phyloP scores from a whole-genome alignment of 2,888 invertebrate species.

The Lithosia quadra region DNA sequence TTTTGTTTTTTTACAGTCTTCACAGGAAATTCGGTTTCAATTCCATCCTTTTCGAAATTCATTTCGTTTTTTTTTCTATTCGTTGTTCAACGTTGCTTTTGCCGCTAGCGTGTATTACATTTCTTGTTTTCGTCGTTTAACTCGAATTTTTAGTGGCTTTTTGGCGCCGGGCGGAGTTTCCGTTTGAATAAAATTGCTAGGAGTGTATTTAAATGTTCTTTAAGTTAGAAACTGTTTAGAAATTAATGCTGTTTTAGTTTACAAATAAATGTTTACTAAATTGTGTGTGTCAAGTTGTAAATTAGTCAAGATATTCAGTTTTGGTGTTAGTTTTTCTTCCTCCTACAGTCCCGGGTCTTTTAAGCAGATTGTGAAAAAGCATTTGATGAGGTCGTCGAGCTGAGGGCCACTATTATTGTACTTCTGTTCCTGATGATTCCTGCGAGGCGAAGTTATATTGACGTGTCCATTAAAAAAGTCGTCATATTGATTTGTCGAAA shows the following conservation, averaged over 20 bases:
- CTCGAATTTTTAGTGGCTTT: slow-evolving; percentile 20
- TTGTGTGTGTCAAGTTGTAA: too few species aligned
- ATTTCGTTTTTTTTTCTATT: slow-evolving; percentile 32
- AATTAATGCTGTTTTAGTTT: neutral
- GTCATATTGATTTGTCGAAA: too few species aligned
- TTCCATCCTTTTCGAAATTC: slow-evolving; percentile 46
- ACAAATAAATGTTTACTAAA: neutral
- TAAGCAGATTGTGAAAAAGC: too few species aligned
- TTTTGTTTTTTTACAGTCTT: slow-evolving; percentile 48
- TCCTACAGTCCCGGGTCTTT: too few species aligned
- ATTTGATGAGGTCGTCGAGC: too few species aligned
- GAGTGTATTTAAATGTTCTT: slow-evolving; percentile 1
- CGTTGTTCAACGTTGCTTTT: slow-evolving; percentile 17
- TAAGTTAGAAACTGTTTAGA: neutral
- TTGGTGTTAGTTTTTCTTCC: too few species aligned
- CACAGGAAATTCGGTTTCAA: slow-evolving; percentile 58
- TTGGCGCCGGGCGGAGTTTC: slow-evolving; percentile 9
- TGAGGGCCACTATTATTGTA: too few species aligned
- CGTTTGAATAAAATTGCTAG: slow-evolving; percentile 4
- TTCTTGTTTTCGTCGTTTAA: slow-evolving; percentile 27
- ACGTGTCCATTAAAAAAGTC: too few species aligned
- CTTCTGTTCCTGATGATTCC: too few species aligned
- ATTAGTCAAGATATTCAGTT: too few species aligned
- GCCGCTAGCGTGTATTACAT: slow-evolving; percentile 28
- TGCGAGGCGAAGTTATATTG: too few species aligned